Evolutionary conservation across 2,113 vertebrate genomes (phyloP).

Genomic region (Leuciscus idus): DNA sequence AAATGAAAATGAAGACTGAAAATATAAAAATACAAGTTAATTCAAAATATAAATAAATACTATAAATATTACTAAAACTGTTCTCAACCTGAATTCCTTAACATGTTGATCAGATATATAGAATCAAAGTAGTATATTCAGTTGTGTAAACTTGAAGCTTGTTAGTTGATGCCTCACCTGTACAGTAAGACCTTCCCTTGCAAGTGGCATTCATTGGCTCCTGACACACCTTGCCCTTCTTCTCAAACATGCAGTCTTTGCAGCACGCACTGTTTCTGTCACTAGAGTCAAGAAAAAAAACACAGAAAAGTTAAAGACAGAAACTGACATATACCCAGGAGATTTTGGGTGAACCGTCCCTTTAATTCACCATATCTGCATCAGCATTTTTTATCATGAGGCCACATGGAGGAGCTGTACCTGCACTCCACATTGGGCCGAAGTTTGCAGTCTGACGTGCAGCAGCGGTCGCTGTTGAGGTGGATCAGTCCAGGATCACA

Average conservation of each 20-base stretch:
- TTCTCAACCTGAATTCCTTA: neutral
- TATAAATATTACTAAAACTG: neutral
- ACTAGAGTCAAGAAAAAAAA: slow-evolving; percentile 47
- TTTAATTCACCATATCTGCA: neutral
- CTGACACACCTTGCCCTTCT: slow-evolving; percentile 86
- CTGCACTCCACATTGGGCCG: slow-evolving; percentile 82
- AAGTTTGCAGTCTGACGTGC: slow-evolving; percentile 83
- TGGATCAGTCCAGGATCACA: slow-evolving; percentile 91
- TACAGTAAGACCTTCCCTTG: slow-evolving; percentile 91
- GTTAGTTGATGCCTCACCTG: slow-evolving; percentile 77
- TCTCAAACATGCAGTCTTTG: slow-evolving; percentile 84
- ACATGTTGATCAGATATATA: neutral
- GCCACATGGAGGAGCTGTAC: slow-evolving; percentile 67
- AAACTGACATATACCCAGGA: neutral
- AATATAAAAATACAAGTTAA: no score
- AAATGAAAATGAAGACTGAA: no score
- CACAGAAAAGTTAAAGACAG: neutral
- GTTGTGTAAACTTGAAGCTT: neutral
- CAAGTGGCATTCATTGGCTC: slow-evolving; percentile 95
- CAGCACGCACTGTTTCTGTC: slow-evolving; percentile 78
- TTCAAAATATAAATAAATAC: neutral
- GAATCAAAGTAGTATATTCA: neutral
- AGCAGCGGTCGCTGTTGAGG: slow-evolving; percentile 85
- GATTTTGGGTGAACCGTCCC: neutral
- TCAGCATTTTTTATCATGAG: neutral